Evolutionary conservation across 2,113 vertebrate species (phyloP).

Genomic region (Myxocyprinus asiaticus): DNA sequence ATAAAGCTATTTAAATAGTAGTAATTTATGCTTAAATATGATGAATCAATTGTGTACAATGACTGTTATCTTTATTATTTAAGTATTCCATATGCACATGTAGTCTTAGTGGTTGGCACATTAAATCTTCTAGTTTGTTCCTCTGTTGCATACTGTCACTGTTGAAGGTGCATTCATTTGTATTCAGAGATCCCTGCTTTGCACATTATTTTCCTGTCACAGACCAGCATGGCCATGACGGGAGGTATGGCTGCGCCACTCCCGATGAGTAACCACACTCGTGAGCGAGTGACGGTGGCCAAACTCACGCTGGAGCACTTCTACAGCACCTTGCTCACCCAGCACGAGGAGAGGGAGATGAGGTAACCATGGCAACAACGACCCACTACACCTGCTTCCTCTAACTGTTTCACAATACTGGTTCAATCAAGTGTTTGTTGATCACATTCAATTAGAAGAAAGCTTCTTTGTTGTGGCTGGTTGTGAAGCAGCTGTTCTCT

Average conservation of each 20-base stretch:
- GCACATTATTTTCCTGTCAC: constrained; percentile 41
- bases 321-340: constrained; percentile 97
- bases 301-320: constrained; percentile 98
- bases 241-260: constrained; percentile 87
- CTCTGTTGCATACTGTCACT: neutral
- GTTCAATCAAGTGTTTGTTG: neutral
- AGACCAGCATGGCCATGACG: constrained; percentile 94
- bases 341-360: constrained; percentile 96
- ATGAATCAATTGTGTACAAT: too few relatives aligned
- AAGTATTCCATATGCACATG: too few relatives aligned
- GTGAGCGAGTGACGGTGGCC: constrained; percentile 95
- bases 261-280: constrained; percentile 98
- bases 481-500: neutral
- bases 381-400: neutral
- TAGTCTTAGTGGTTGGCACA: neutral
- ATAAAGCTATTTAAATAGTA: too few relatives aligned
- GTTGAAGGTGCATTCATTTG: constrained; percentile 1
- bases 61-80: too few relatives aligned
- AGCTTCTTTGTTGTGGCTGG: neutral
- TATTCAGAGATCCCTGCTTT: neutral
- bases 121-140: neutral
- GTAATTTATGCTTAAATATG: too few relatives aligned
- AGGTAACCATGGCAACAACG: constrained; percentile 71
- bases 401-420: neutral
- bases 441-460: neutral